Evolutionary conservation across 2,113 vertebrate species (phyloP).

Genomic region (Odocoileus hemionus): DNA sequence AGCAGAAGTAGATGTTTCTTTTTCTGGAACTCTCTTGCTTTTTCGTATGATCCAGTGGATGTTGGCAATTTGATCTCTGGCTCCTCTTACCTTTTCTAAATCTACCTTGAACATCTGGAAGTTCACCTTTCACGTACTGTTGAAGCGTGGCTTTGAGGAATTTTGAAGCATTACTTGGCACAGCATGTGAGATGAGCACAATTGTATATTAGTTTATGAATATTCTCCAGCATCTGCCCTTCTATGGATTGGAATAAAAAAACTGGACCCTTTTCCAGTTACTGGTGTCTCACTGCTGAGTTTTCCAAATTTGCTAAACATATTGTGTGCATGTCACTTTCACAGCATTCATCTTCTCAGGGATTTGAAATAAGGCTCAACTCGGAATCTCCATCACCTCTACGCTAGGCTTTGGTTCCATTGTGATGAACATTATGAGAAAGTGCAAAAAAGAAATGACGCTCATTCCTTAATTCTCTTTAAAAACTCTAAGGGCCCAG

Average conservation of each 20-base stretch:
- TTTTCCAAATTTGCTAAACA: not conserved
- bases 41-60: not conserved
- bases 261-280: not conserved
- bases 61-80: not conserved
- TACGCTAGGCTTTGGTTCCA: not conserved
- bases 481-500: not conserved
- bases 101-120: not conserved
- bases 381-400: not conserved
- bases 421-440: not conserved
- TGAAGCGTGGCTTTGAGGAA: not conserved
- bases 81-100: not conserved
- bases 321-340: not conserved
- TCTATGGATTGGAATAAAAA: not conserved
- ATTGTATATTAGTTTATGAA: not conserved
- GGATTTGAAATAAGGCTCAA: not conserved
- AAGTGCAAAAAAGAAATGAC: not conserved
- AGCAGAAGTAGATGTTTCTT: not conserved
- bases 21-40: not conserved
- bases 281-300: not conserved
- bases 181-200: not conserved
- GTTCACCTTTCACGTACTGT: fast-evolving
- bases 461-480: not conserved
- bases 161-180: not conserved
- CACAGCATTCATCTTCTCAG: not conserved
- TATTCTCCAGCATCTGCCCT: not conserved